Evolutionary conservation across 1,140 invertebrate genomes (phyloP).

Genomic region (Drosophila eugracilis): DNA sequence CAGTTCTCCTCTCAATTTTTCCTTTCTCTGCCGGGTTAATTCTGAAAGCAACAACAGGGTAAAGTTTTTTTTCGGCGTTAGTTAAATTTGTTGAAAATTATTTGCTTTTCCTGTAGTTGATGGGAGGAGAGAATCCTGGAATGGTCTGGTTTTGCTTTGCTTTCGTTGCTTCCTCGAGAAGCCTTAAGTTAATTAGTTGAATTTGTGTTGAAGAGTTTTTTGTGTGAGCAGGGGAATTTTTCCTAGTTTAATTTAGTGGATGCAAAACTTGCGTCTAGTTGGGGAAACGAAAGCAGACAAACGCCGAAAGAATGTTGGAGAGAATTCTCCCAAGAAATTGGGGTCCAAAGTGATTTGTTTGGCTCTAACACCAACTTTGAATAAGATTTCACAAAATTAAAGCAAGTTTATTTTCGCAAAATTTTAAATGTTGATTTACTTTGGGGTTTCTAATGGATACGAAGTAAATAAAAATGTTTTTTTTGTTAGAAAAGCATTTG

Average conservation of each 20-base stretch:
- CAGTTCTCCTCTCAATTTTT: conserved; percentile 14
- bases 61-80: conserved; percentile 57
- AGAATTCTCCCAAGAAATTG: not conserved
- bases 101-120: conserved; percentile 57
- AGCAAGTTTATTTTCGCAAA: not conserved
- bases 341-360: not conserved
- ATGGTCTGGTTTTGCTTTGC: conserved; percentile 34
- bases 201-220: conserved; percentile 57
- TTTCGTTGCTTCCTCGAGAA: conserved; percentile 42
- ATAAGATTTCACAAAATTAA: not conserved
- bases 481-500: too few species aligned
- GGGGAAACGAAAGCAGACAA: not conserved
- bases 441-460: too few species aligned
- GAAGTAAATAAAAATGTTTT: too few species aligned
- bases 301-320: not conserved
- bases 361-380: not conserved
- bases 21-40: conserved; percentile 20
- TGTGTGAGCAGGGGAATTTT: conserved; percentile 35
- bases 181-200: conserved; percentile 68
- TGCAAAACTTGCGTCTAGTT: conserved; percentile 37
- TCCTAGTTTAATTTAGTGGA: conserved; percentile 62
- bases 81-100: conserved; percentile 74
- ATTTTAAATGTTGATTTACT: not conserved
- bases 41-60: conserved; percentile 55
- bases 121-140: conserved; percentile 15